These are phyloP conservation scores for Bubalus kerabau DNA, from an alignment of 2,113 vertebrate genomes.

Conservation along the genomic window DNA sequence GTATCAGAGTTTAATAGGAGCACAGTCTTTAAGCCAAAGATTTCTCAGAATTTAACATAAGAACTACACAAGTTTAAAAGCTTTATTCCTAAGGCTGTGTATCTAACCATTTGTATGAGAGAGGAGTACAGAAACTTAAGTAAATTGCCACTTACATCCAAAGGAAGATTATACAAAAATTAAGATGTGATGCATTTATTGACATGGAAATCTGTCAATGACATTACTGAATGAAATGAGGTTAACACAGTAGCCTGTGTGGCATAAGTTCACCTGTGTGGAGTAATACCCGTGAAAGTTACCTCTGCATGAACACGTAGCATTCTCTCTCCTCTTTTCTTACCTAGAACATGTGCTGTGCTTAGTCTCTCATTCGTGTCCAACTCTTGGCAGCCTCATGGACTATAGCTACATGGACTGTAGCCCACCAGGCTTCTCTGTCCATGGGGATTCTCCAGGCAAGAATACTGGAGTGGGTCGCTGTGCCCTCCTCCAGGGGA, in stretches of 20 bases:
- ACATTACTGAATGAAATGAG: not conserved
- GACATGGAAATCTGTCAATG: not conserved
- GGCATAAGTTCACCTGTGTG: too few relatives aligned
- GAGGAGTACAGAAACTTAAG: not conserved
- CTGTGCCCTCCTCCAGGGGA: not conserved
- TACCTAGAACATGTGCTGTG: not conserved
- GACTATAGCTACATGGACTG: not conserved
- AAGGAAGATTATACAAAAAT: not conserved
- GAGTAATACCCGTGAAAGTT: fast-evolving
- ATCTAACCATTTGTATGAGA: not conserved
- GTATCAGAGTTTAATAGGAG: not conserved
- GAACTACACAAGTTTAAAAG: not conserved
- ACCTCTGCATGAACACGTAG: not conserved
- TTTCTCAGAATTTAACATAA: not conserved
- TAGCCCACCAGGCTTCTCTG: not conserved
- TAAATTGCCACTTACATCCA: not conserved
- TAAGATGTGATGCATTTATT: not conserved
- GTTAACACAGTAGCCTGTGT: not conserved
- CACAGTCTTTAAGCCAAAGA: not conserved
- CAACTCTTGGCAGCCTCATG: not conserved
- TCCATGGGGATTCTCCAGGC: not conserved
- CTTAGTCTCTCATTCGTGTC: not conserved
- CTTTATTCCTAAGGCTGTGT: not conserved
- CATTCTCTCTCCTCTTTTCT: not conserved
- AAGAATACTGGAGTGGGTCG: not conserved